Evolutionary conservation across 2,888 invertebrate genomes (phyloP).

Genomic region (Rhodophaea formosa): DNA sequence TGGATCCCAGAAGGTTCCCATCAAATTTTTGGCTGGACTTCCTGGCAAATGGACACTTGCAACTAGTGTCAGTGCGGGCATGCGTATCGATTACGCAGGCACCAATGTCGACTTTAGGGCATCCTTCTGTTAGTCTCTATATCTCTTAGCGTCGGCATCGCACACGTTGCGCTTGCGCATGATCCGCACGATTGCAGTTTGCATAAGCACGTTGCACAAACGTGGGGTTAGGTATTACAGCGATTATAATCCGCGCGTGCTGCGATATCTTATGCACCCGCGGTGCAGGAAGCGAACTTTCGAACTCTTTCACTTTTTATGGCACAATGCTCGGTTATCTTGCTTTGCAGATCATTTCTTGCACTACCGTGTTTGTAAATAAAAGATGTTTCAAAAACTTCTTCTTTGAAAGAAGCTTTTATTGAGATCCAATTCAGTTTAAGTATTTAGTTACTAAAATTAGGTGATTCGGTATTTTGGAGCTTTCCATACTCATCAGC

Average conservation of each 20-base stretch:
- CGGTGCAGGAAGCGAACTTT: conserved; percentile 61
- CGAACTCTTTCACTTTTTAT: conserved; percentile 63
- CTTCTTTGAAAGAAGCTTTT: too few species aligned
- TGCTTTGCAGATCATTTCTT: not conserved
- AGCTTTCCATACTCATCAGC: too few species aligned
- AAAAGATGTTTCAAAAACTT: too few species aligned
- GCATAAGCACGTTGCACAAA: conserved; percentile 73
- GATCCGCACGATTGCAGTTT: conserved; percentile 69
- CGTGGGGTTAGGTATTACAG: conserved; percentile 58
- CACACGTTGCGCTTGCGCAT: conserved; percentile 61
- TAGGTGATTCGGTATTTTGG: too few species aligned
- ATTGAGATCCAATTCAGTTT: too few species aligned
- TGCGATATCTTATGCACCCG: conserved; percentile 58
- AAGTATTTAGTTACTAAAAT: too few species aligned
- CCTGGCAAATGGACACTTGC: too few species aligned
- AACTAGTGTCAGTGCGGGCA: too few species aligned
- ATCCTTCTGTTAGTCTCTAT: not conserved
- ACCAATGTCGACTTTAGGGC: not conserved
- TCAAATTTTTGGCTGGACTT: too few species aligned
- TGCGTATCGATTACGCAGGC: too few species aligned
- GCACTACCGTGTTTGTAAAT: too few species aligned
- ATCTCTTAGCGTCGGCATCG: conserved; percentile 28
- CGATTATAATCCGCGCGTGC: conserved; percentile 73
- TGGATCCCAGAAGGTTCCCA: too few species aligned
- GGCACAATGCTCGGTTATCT: conserved; percentile 25